A percentile compares a stretch with the other conserved stretches of the same genome.
Conservation (phyloP, 2,113 vertebrate genomes). For the Tychaedon coryphoeus region DNA sequence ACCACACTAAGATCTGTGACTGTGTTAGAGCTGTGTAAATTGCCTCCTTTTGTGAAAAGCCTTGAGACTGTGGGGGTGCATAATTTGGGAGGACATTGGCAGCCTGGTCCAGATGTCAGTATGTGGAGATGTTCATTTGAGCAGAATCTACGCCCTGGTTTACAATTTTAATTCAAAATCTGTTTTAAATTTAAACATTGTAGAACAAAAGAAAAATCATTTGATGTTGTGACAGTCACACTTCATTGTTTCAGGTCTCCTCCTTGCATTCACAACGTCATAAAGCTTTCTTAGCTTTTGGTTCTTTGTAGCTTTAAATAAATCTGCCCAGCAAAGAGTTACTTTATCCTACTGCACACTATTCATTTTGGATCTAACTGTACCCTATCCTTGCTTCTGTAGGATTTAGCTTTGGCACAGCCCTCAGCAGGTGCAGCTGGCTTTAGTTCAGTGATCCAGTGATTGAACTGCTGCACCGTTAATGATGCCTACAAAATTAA, state of each 20-base stretch:
- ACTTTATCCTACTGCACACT: background rate
- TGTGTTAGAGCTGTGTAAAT: background rate
- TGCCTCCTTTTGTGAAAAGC: background rate
- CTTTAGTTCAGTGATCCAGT: background rate
- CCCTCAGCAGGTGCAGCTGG: background rate
- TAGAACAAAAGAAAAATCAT: slow-evolving; percentile 14
- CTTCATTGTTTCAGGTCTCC: slow-evolving; percentile 41
- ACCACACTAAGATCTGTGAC: background rate
- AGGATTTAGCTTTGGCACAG: background rate
- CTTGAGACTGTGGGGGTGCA: background rate
- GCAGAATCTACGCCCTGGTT: background rate
- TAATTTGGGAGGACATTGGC: background rate
- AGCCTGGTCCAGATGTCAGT: slow-evolving; percentile 5
- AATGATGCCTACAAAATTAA: background rate
- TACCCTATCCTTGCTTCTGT: background rate
- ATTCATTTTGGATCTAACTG: background rate
- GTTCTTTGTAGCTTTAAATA: slow-evolving; percentile 3
- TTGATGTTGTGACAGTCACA: background rate
- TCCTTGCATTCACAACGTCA: background rate
- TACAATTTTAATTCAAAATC: background rate
- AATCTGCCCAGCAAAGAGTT: background rate
- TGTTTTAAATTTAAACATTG: slow-evolving; percentile 22
- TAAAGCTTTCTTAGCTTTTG: background rate
- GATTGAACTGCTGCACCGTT: background rate
- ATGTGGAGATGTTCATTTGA: background rate